Conservation (phyloP, 1,140 invertebrate species). For the Marisa cornuarietis region DNA sequence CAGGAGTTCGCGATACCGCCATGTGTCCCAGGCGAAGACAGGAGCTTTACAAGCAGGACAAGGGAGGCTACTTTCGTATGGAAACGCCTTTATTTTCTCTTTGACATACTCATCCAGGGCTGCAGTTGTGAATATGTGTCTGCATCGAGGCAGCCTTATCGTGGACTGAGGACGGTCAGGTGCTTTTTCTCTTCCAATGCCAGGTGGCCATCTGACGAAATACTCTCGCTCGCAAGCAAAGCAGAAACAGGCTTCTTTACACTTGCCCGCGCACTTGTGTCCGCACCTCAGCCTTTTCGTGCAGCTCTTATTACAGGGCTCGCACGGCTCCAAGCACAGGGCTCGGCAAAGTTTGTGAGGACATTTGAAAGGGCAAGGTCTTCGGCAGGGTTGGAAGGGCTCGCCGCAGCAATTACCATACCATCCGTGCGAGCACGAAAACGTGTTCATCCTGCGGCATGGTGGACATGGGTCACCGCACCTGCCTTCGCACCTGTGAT, state of each 20-base stretch:
- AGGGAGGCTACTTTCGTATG: no score
- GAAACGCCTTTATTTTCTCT: neutral
- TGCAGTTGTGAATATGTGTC: neutral
- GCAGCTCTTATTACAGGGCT: conserved; percentile 65
- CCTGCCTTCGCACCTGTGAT: conserved; percentile 54
- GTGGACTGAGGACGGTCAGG: neutral
- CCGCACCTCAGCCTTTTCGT: conserved; percentile 66
- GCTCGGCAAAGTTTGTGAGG: conserved; percentile 70
- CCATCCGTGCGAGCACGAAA: conserved; percentile 72
- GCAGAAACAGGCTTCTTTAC: conserved; percentile 72
- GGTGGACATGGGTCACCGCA: conserved; percentile 69
- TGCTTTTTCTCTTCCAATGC: neutral
- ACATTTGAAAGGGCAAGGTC: conserved; percentile 63
- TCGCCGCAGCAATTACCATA: conserved; percentile 67
- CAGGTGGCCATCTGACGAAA: neutral
- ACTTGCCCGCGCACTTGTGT: conserved; percentile 72
- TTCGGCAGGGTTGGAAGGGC: conserved; percentile 69
- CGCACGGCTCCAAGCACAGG: conserved; percentile 72
- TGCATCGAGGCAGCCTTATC: neutral
- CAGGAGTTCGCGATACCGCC: no score
- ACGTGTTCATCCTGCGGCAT: conserved; percentile 72
- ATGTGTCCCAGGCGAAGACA: no score
- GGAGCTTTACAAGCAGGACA: no score
- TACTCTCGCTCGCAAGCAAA: neutral
- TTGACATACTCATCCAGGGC: neutral